Evolutionary conservation across 2,797 vertebrate genomes (phyloP).

Genomic region (Eulemur albifrons): DNA sequence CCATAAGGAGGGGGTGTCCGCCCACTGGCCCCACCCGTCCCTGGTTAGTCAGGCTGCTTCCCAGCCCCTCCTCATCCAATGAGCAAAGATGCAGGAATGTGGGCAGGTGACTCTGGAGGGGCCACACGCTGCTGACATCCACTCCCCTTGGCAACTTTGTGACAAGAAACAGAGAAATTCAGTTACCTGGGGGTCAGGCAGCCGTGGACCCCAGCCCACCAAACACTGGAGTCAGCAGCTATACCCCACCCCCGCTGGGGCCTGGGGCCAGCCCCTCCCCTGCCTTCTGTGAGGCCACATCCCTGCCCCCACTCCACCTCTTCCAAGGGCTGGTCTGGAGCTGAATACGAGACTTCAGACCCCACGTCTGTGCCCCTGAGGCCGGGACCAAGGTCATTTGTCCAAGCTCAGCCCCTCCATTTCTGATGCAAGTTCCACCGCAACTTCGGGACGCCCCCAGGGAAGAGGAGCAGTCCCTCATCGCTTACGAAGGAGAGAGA

Average conservation of each 20-base stretch:
- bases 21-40: not conserved
- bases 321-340: not conserved
- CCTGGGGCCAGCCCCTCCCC: accelerated
- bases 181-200: not conserved
- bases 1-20: not conserved
- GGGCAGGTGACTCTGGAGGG: not conserved
- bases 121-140: not conserved
- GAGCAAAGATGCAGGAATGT: not conserved
- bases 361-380: not conserved
- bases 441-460: not conserved
- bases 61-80: not conserved
- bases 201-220: not conserved
- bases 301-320: not conserved
- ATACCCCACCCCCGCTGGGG: too few relatives aligned
- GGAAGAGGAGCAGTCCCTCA: not conserved
- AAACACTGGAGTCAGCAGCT: not conserved
- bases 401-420: not conserved
- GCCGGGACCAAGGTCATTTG: not conserved
- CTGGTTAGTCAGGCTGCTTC: not conserved
- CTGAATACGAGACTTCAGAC: not conserved
- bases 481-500: not conserved
- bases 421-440: not conserved
- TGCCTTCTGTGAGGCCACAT: not conserved
- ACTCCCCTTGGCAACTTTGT: not conserved
- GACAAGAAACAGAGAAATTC: not conserved